phyloP scores from a whole-genome alignment of 2,113 vertebrate species.

The Corydoras sp. region DNA sequence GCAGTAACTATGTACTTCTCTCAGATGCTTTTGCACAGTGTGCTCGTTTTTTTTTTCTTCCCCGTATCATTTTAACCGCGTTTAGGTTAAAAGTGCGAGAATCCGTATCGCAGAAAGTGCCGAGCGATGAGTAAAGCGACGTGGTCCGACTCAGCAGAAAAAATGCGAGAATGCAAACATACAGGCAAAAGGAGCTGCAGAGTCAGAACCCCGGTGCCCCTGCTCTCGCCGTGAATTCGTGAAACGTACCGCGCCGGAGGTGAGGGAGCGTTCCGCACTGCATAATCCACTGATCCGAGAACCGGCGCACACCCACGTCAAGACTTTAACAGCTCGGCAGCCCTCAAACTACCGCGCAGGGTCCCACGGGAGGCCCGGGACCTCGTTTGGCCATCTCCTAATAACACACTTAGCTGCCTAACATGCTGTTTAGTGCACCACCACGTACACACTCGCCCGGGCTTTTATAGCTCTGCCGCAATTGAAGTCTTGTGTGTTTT shows the following conservation, averaged over 20 bases:
- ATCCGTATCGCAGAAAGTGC: neutral
- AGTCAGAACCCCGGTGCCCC: neutral
- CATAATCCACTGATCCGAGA: neutral
- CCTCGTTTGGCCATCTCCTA: slow-evolving; percentile 34
- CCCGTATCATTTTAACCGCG: too few species aligned
- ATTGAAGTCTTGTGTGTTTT: slow-evolving; percentile 66
- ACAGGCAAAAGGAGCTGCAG: neutral
- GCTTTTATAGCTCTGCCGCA: slow-evolving; percentile 59
- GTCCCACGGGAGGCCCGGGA: slow-evolving; percentile 23
- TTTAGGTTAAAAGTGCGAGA: too few species aligned
- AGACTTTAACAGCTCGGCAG: neutral
- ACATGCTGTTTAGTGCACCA: slow-evolving; percentile 40
- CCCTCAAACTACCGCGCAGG: neutral
- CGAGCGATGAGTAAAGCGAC: neutral
- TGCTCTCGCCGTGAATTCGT: neutral
- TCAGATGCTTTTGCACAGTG: too few species aligned
- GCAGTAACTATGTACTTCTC: too few species aligned
- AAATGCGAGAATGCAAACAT: neutral
- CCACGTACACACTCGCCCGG: slow-evolving; percentile 43
- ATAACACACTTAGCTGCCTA: slow-evolving; percentile 42
- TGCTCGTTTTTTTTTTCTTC: too few species aligned
- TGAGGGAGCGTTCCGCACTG: neutral
- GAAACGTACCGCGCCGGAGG: neutral
- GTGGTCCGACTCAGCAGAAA: neutral
- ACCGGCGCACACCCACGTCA: neutral